Base-by-base conservation (phyloP, 2,113 vertebrate species). In the Indri indri region DNA sequence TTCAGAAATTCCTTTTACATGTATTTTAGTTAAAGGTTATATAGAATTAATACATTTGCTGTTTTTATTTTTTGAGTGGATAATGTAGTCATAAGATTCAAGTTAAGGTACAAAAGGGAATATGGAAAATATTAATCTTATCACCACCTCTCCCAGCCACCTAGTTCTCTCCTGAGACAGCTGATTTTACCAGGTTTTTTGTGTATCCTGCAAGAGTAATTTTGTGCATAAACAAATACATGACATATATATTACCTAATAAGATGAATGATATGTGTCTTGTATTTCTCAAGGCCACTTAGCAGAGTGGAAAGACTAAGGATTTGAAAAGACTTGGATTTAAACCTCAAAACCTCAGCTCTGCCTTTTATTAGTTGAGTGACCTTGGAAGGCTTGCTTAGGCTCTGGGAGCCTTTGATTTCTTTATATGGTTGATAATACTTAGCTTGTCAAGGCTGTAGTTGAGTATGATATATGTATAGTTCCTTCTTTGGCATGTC, bases 301-400 rank as follows among this genome's bases (percentile, higher is more conserved):
- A 40, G 80, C 77, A 30, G 6, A 88, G 22, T 87, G 13, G 68
- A 83, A 95, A 85, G 57, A 93, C 34, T 81, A 91, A 32, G 76
- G 40, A 77, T 90, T 86, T 92, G 59, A 77, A 85, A 94, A 83
- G 54, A 79, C n/a, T 95, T 94, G 12, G 25, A 89, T 65, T 94
- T 68, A 92, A 61, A 68, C 42, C 57, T 93, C 37, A 74, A 23
- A 95, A 84, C 77, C 7, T 83, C 71, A 70, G 22, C 50, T 59
- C 61, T 89, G 73, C 30, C 59, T 34, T 85, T 86, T 91, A 50
- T 86, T 84, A 54, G 54, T 79, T 83, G 34, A 92, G 22, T 80
- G 59, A 34, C 71, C 68, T 42, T 87, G 91, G 54, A 20, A 27
- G 83, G 47, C 34, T 83, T 66, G 22, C 25, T 45, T 34, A 22